A percentile compares a stretch with the other conserved stretches of the same genome.
These are phyloP conservation scores for Percina caprodes DNA, from an alignment of 2,113 vertebrate genomes.

Conservation along the genomic window DNA sequence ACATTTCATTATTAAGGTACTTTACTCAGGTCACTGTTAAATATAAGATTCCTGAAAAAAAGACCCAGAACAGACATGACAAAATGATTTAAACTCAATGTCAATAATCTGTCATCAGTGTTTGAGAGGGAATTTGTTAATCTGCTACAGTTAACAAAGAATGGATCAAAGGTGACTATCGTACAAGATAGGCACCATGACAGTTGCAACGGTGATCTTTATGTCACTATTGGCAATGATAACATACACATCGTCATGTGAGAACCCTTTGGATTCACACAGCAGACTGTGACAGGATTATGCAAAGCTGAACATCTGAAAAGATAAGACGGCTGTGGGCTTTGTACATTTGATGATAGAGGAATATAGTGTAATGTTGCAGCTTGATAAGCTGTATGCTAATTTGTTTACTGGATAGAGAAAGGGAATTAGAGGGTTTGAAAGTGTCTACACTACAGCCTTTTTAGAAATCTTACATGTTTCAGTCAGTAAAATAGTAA, in stretches of 20 bases:
- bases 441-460: neutral
- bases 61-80: neutral
- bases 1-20: conserved; percentile 22
- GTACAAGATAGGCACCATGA: conserved; percentile 39
- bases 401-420: neutral
- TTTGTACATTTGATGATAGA: conserved; percentile 46
- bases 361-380: neutral
- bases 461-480: neutral
- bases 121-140: neutral
- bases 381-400: conserved; percentile 54
- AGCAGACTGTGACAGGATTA: neutral
- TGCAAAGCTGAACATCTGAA: conserved; percentile 22
- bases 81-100: neutral
- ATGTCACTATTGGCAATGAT: conserved; percentile 13
- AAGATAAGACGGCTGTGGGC: conserved; percentile 33
- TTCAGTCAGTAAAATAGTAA: neutral
- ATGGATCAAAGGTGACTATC: conserved; percentile 47
- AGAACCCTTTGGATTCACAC: conserved; percentile 12
- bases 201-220: conserved; percentile 51
- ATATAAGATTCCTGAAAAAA: conserved; percentile 46
- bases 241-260: conserved; percentile 24
- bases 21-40: conserved; percentile 26
- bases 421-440: neutral
- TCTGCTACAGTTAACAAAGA: neutral
- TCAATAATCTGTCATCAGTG: neutral